Base-by-base conservation (phyloP, 2,888 invertebrate species). In the Tipula lateralis region DNA sequence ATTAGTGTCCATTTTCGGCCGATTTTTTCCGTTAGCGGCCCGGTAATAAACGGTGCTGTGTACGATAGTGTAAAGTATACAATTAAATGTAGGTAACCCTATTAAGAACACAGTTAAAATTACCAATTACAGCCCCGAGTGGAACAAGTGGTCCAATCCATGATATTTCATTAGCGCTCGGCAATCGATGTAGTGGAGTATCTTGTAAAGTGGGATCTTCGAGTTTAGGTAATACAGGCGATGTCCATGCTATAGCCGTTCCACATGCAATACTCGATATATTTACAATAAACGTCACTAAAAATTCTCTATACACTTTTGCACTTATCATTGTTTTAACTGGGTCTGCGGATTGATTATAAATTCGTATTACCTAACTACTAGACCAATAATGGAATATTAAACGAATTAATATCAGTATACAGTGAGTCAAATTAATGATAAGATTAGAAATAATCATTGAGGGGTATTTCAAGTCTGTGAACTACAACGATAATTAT, bases 111-210 rank as follows among this genome's bases (percentile, higher is more conserved):
- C n/a, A 44, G 9, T 24, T 9, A 83, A 85, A 3, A 90, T 90
- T 87, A 93, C 94, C 94, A 82, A 93, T 88, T 83, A 94, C 90
- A 12, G 95, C 94, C 44, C 95, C 95, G 83, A 95, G 88, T 0
- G 95, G 93, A 39, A 95, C 91, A 44, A 95, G 89, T 1, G 94
- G 94, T 0, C 94, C 94, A 85, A 96, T 92, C 95, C 95, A 95
- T 4, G 94, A 93, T 87, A 92, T 92, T 87, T 95, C 91, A 36
- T 92, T 92, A 0, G 90, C 87, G 0, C 91, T 91, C 0, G 93
- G 91, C 13, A 89, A 88, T 9, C 87, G 87, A 36, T 89, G 87
- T 12, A 93, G 88, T 0, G 92, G 92, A 1, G 92, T 91, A 87
- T 91, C 91, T 3, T 90, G 89, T 2, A 84, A 39, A 0, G 86